These are phyloP conservation scores for Chauna torquata DNA, from an alignment of 2,113 vertebrate species.

Conservation along the genomic window DNA sequence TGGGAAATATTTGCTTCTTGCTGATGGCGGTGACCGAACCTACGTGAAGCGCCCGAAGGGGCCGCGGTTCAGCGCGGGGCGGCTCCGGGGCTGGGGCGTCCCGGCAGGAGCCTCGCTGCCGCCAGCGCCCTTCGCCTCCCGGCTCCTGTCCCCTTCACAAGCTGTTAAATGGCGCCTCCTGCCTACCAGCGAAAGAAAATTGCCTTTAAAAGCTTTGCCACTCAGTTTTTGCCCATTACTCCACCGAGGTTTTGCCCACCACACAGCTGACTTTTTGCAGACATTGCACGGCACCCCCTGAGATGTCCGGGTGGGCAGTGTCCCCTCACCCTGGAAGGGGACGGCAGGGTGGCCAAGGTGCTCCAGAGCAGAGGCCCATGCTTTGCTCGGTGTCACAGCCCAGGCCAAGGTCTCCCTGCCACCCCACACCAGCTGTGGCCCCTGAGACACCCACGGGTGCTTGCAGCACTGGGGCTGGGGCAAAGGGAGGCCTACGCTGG, in stretches of 20 bases:
- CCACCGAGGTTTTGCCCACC: neutral
- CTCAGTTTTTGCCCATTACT: fast-evolving
- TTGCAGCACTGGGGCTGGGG: neutral
- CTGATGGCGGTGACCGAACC: neutral
- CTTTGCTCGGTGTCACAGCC: fast-evolving
- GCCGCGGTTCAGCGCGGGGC: too few species aligned
- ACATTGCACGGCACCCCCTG: neutral
- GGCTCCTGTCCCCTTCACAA: slow-evolving; percentile 39
- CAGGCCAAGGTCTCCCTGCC: too few species aligned
- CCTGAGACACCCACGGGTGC: fast-evolving
- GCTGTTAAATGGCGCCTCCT: slow-evolving; percentile 88
- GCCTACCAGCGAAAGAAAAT: slow-evolving; percentile 34
- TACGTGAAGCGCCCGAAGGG: neutral
- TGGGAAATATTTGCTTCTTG: neutral
- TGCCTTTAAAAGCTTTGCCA: neutral
- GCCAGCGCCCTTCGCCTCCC: neutral
- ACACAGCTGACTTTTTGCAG: fast-evolving
- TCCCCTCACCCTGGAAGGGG: too few species aligned
- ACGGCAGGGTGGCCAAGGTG: fast-evolving
- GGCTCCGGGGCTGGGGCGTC: neutral
- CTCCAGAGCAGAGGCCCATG: too few species aligned
- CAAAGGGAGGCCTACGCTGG: too few species aligned
- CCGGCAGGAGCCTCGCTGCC: fast-evolving
- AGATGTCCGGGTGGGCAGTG: too few species aligned
- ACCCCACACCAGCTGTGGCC: fast-evolving